Percentiles rank a stretch among this genome's conserved stretches.
These are phyloP conservation scores for Formica selysi DNA, from an alignment of 1,140 invertebrate genomes.

Conservation along the genomic window DNA sequence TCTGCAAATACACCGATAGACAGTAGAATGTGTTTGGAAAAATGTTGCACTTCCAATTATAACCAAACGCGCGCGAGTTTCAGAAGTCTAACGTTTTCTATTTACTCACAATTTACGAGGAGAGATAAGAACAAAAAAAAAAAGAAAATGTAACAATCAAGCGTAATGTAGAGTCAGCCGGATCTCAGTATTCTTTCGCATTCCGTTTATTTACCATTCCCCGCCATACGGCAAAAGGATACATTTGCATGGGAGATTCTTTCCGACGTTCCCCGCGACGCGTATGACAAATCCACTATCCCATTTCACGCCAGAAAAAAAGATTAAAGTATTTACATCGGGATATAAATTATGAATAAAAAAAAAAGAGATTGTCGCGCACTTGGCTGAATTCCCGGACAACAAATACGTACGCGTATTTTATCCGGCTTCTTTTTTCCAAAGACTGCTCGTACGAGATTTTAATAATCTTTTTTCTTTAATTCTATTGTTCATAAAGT, in stretches of 20 bases:
- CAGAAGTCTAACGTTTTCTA: slow-evolving; percentile 29
- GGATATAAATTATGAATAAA: slow-evolving; percentile 49
- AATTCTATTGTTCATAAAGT: slow-evolving; percentile 32
- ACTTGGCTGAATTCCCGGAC: slow-evolving; percentile 19
- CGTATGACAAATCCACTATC: slow-evolving; percentile 60
- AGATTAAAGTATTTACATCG: slow-evolving; percentile 70
- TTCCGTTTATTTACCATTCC: slow-evolving; percentile 66
- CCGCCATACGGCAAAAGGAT: slow-evolving; percentile 45
- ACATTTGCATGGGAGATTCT: slow-evolving; percentile 73
- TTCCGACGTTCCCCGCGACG: slow-evolving; percentile 52
- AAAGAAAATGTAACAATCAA: slow-evolving; percentile 44
- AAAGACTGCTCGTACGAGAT: slow-evolving; percentile 52
- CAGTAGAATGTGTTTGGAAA: slow-evolving; percentile 30
- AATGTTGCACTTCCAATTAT: slow-evolving; percentile 53
- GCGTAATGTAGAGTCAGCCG: not conserved
- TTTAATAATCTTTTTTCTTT: slow-evolving; percentile 53
- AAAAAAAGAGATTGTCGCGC: slow-evolving; percentile 25
- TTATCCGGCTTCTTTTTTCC: not conserved
- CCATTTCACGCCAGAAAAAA: slow-evolving; percentile 62
- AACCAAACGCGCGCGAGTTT: slow-evolving; percentile 31
- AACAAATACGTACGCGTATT: slow-evolving; percentile 50
- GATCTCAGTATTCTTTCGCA: slow-evolving; percentile 57
- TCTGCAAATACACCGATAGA: slow-evolving; percentile 35
- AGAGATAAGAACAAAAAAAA: not conserved
- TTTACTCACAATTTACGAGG: slow-evolving; percentile 53